Base-by-base conservation (phyloP, 1,140 invertebrate species). In the Tetraneura akinire region DNA sequence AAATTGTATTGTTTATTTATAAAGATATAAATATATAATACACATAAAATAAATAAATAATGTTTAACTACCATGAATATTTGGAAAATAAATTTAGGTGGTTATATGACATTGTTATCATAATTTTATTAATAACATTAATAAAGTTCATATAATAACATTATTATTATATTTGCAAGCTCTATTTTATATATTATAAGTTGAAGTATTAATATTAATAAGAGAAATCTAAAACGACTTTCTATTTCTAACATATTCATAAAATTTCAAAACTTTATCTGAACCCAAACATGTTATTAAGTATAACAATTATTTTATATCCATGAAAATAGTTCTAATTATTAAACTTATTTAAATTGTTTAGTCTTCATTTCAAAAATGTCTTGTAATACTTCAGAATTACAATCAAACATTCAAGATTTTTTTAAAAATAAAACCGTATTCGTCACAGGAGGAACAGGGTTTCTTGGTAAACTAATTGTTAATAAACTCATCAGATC, bases 391-490 rank as follows among this genome's bases (percentile, higher is more conserved):
- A 71, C 14, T 4, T 26, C 9, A 26, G 55, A 21, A 45, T 16
- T 64, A 10, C 80, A 76, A 21, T 81, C 80, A 6, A 51, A 78
- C 2, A 81, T 82, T 21, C 81, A 82, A 80, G 21, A 53, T 29
- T 82, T 82, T 81, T 82, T 80, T 21, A 76, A 81, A 37, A 87
- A 88, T 80, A 88, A 89, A 84, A 86, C 86, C 84, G 87, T 91
- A 80, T 91, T 94, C 84, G 85, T 91, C 82, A 91, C 90, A 21
- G 90, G 90, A 68, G 90, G 88, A 21, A 93, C 91, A n/a, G 93
- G 93, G 80, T 94, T 94, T 86, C 88, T 94, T 85, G 93, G 93
- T 16, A 94, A 94, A 87, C 90, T 89, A 13, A 51, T 82, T 16
- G n/a, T 81, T 10, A 74, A 81, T n/a, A 82, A 82, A 71, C 49